These are phyloP conservation scores for Eledone cirrhosa DNA, from an alignment of 2,888 invertebrate species.

Conservation along the genomic window DNA sequence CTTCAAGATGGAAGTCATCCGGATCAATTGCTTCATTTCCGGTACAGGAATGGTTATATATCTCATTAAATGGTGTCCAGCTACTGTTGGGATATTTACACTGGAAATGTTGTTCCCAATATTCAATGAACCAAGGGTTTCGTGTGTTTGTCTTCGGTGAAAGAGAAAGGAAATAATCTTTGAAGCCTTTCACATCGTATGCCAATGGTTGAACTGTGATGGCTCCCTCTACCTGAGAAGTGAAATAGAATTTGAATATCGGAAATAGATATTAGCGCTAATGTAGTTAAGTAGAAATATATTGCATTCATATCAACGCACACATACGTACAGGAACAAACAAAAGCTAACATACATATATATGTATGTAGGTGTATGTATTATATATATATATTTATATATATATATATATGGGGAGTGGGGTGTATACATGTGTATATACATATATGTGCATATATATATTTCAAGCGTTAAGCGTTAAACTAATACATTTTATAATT, in stretches of 20 bases:
- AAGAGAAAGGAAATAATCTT: conserved; percentile 61
- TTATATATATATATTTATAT: background rate
- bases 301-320: background rate
- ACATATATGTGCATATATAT: conserved; percentile 22
- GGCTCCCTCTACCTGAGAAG: conserved; percentile 83
- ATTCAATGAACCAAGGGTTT: conserved; percentile 66
- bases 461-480: too few relatives aligned
- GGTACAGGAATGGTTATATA: conserved; percentile 73
- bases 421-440: background rate
- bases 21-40: conserved; percentile 79
- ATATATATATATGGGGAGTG: too few relatives aligned
- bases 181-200: conserved; percentile 76
- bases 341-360: background rate
- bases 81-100: conserved; percentile 77
- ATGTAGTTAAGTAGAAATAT: too few relatives aligned
- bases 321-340: background rate
- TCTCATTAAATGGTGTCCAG: conserved; percentile 61
- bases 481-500: too few relatives aligned
- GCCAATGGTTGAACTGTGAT: conserved; percentile 94
- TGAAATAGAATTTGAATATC: background rate
- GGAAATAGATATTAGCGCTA: too few relatives aligned
- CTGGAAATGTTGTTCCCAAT: conserved; percentile 85
- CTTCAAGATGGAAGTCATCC: conserved; percentile 77
- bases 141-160: conserved; percentile 56
- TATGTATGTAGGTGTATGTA: background rate